Conservation (phyloP, 2,888 invertebrate genomes). For the Argyresthia goedartella region DNA sequence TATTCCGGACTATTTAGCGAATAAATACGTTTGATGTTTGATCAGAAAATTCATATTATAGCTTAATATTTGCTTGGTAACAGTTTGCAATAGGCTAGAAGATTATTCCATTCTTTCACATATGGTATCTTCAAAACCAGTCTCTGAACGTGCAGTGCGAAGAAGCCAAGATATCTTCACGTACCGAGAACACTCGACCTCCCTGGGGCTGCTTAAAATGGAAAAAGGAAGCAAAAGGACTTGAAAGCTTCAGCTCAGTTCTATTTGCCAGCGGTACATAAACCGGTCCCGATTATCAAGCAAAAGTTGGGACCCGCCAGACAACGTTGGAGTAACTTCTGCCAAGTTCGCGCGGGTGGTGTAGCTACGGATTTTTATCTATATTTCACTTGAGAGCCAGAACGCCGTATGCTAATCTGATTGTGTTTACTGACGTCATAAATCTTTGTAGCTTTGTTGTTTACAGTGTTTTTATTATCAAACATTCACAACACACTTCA, state of each 20-base stretch:
- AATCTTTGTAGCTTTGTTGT: background rate
- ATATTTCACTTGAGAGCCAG: background rate
- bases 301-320: background rate
- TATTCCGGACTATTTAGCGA: no score
- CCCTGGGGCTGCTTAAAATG: background rate
- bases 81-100: no score
- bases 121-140: no score
- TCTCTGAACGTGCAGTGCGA: no score
- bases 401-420: conserved; percentile 3
- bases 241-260: background rate
- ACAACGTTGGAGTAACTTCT: background rate
- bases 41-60: no score
- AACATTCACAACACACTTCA: no score
- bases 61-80: no score
- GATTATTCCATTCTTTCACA: no score
- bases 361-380: background rate
- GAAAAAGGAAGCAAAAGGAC: no score
- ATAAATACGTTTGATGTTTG: no score
- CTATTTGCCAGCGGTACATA: background rate
- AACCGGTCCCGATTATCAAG: conserved; percentile 1
- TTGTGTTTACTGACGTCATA: conserved; percentile 2
- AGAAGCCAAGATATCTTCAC: background rate
- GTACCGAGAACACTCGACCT: background rate
- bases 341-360: background rate
- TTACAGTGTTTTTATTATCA: background rate